Conservation (phyloP, 92 coral and sea anemone species). For the Chrysogorgia sp. region DNA sequence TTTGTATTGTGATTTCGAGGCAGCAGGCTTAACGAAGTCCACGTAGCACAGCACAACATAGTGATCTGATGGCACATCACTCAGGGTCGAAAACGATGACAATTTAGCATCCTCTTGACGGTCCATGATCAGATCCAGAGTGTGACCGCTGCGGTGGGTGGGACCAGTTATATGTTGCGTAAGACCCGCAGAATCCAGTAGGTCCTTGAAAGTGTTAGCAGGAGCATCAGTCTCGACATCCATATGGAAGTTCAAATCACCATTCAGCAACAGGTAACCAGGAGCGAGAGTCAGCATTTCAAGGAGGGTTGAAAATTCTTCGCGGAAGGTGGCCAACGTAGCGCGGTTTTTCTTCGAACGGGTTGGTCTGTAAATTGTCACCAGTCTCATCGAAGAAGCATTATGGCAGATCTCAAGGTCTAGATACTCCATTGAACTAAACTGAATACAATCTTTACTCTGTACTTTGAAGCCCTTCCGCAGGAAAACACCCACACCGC, state of each 20-base stretch:
- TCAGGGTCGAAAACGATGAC: constrained; percentile 34
- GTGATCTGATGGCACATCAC: constrained; percentile 56
- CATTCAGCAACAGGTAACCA: constrained; percentile 40
- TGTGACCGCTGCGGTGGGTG: constrained; percentile 57
- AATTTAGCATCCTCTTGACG: constrained; percentile 46
- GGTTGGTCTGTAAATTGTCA: constrained; percentile 27
- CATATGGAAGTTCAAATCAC: constrained; percentile 56
- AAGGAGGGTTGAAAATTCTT: constrained; percentile 52
- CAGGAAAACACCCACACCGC: constrained; percentile 40
- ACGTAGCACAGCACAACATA: constrained; percentile 44
- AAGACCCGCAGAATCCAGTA: constrained; percentile 52
- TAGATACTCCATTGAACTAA: constrained; percentile 46
- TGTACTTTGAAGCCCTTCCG: constrained; percentile 42
- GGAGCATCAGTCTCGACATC: constrained; percentile 26
- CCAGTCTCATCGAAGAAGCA: constrained; percentile 35
- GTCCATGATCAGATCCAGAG: constrained; percentile 47
- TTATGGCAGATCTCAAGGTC: constrained; percentile 32
- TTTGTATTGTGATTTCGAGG: constrained; percentile 35
- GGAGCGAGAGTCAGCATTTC: constrained; percentile 37
- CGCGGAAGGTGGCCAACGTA: constrained; percentile 39
- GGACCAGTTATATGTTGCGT: constrained; percentile 45
- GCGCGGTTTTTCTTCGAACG: constrained; percentile 47
- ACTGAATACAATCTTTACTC: constrained; percentile 25
- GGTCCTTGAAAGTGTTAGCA: constrained; percentile 37
- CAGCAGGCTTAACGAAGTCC: constrained; percentile 42